Percentiles rank a stretch among this genome's conserved stretches.
These are phyloP conservation scores for Clavelina lepadiformis DNA, from an alignment of 23 tunicate species.

Conservation along the genomic window DNA sequence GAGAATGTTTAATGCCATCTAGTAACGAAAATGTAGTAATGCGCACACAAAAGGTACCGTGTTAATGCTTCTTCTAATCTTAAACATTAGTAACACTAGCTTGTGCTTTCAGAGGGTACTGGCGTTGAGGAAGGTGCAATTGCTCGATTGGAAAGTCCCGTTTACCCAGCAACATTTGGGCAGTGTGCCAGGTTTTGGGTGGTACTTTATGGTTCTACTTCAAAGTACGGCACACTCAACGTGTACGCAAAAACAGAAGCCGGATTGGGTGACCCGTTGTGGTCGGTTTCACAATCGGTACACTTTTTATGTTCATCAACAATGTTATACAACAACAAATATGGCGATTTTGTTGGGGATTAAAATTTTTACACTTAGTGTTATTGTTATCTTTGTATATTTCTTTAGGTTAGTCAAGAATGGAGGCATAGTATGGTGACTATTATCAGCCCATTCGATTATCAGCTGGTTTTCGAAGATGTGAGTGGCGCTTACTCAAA, in stretches of 20 bases:
- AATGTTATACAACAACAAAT: neutral
- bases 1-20: no score
- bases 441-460: conserved; percentile 39
- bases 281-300: conserved; percentile 61
- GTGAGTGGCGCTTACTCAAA: conserved; percentile 43
- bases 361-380: neutral
- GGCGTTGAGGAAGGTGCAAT: conserved; percentile 35
- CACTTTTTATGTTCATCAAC: no score
- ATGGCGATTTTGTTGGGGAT: neutral
- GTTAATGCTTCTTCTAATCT: neutral
- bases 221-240: conserved; percentile 53
- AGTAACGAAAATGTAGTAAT: no score
- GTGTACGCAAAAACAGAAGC: conserved; percentile 64
- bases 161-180: conserved; percentile 45
- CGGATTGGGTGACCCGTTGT: conserved; percentile 40
- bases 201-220: conserved; percentile 41
- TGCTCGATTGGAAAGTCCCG: conserved; percentile 66
- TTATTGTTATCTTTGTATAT: neutral
- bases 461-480: conserved; percentile 76
- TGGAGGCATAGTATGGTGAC: conserved; percentile 64
- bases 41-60: no score
- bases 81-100: neutral
- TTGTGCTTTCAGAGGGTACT: conserved; percentile 12
- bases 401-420: conserved; percentile 28
- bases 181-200: conserved; percentile 72